phyloP scores from a whole-genome alignment of 2,113 vertebrate genomes.

The Clupea harengus region DNA sequence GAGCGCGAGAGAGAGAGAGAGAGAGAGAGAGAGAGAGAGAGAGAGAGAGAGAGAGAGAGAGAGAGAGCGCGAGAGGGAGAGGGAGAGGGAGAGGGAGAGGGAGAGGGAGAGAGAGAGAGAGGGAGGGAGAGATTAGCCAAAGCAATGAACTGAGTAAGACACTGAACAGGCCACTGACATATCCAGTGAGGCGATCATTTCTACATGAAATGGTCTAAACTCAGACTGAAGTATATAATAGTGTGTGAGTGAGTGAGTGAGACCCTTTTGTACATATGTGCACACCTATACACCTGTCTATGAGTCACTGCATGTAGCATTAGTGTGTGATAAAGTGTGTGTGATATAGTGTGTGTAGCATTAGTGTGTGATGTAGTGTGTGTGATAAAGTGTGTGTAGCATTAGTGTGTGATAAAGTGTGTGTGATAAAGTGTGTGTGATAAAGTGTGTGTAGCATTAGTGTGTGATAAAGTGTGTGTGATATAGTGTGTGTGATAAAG shows the following conservation, averaged over 20 bases:
- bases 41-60: too few relatives aligned
- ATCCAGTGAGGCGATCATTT: neutral
- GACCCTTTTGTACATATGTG: neutral
- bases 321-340: neutral
- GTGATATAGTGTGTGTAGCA: too few relatives aligned
- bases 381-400: too few relatives aligned
- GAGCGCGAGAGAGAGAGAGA: neutral
- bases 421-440: too few relatives aligned
- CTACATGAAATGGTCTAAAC: neutral
- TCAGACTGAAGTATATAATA: neutral
- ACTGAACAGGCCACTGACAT: neutral
- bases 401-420: too few relatives aligned
- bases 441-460: neutral
- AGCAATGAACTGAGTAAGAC: neutral
- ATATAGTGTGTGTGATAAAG: too few relatives aligned
- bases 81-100: too few relatives aligned
- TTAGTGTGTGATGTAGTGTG: too few relatives aligned
- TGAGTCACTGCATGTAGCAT: neutral
- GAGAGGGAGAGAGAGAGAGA: neutral
- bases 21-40: neutral
- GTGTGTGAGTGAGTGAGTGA: neutral
- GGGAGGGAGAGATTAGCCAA: conserved; percentile 1
- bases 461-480: too few relatives aligned
- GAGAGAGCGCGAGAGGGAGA: too few relatives aligned
- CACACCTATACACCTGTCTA: neutral